Evolutionary conservation across 2,888 invertebrate genomes (phyloP), one percentile per base, ranked within the genome.

Genomic region (Limulus polyphemus): DNA sequence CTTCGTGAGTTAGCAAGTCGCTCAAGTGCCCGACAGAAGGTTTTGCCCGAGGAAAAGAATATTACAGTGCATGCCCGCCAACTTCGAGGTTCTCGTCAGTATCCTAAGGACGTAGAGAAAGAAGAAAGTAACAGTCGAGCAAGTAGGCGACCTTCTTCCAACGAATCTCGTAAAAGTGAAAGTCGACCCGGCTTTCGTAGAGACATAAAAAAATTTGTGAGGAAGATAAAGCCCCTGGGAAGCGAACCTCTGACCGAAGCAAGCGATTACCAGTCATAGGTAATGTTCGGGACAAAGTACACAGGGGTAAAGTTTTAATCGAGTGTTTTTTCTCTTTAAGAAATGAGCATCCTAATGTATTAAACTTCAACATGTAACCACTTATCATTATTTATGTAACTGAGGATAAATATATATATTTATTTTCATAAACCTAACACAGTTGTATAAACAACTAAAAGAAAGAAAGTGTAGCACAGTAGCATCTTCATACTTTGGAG

Each of bases 11-110:
- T 63, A 58, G 63, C 61, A 14, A 62, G 50, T 49, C 62, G 63
- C 56, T 57, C 67, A 71, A 78, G 67, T 47, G 55, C 64, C 56
- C 32, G 32, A 66, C 59, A 47, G 61, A 58, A 48, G 55, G 61
- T 57, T 61, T 59, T 51, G 51, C 61, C 57, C 47, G 65, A 55
- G 55, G 62, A 59, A 59, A 60, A 50, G 17, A 57, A 47, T 57
- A 58, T 57, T 61, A 61, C 59, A 54, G 61, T 50, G 63, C 61
- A 16, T 63, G 60, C 58, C 61, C 65, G 16, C 49, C 63, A 17
- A 52, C 16, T 13, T 16, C 52, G 10, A 52, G 17, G 52, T 14
- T 16, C 52, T 52, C 13, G 32, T 32, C 32, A 32, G 32, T 32
- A 32, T 32, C 32, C 32, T 32, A 32, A 32, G 32, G 32, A 32